Evolutionary conservation across 2,113 vertebrate species (phyloP), one percentile per base, ranked within the genome.

Genomic region (Tragelaphus imberbis): DNA sequence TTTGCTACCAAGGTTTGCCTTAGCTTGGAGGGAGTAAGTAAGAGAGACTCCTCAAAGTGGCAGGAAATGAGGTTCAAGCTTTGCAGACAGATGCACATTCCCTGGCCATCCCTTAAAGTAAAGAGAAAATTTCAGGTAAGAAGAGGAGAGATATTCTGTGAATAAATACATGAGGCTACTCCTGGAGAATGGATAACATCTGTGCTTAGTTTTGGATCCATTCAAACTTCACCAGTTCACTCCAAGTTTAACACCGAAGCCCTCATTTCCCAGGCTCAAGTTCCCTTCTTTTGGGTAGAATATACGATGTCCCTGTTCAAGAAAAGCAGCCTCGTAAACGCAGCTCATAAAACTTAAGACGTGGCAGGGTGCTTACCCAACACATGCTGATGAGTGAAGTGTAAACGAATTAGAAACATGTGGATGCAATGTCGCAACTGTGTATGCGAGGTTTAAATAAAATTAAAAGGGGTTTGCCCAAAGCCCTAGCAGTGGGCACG

Each of bases 351-450:
- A 97, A 92, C 85, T 30, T 16, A 21, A 21, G 61, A 47, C 0
- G 25, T 85, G 97, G 90, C 77, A 11, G 94, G 94, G 79, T 71
- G 77, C 90, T 96, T 65, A 90, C 90, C 87, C 90, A 71, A 95
- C 93, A 63, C 47, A 68, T 10, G 90, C 75, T 56, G 88, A 88
- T 19, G 94, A 94, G 90, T 30, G 92, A 95, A 94, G 88, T 86
- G 87, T 91, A 85, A 95, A 96, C 6, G 81, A 95, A 96, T 95
- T 77, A 86, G 92, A 97, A 94, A 88, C 95, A 94, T 17, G 94
- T 86, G 91, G 96, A 51, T 40, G 47, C 14, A 1, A 63, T 53
- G 90, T 84, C 79, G 75, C 85, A 71, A 12, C 36, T 44, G 55
- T 77, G 58, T 3, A 16, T 5, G 28, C 12, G 13, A 53, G 28